Percentiles rank a stretch among this genome's conserved stretches.
Conservation (phyloP, 2,797 vertebrate species). For the Borostomias antarcticus region DNA sequence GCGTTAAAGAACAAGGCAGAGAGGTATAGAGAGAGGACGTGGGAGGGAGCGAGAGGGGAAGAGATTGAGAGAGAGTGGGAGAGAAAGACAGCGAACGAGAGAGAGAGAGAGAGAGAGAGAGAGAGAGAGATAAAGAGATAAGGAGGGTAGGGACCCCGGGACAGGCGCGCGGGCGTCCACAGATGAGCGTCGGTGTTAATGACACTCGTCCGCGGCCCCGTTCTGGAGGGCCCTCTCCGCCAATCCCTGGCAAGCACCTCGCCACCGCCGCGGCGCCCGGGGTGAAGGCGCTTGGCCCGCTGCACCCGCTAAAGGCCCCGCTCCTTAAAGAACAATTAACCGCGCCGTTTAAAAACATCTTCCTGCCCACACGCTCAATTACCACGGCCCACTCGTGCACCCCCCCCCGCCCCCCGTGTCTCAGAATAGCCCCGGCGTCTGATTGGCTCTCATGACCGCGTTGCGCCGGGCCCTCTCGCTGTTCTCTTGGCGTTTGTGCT, state of each 20-base stretch:
- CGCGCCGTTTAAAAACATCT: conserved; percentile 73
- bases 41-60: neutral
- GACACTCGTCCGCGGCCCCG: conserved; percentile 44
- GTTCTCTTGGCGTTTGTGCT: conserved; percentile 42
- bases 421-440: conserved; percentile 56
- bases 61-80: neutral
- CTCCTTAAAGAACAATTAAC: conserved; percentile 83
- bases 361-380: conserved; percentile 79
- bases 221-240: conserved; percentile 45
- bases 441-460: conserved; percentile 55
- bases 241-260: conserved; percentile 46
- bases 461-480: conserved; percentile 39
- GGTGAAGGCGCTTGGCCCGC: conserved; percentile 49
- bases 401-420: conserved; percentile 64
- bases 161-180: conserved; percentile 37
- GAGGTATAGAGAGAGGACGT: neutral
- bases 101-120: neutral
- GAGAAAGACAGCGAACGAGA: neutral
- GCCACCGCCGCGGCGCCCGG: conserved; percentile 48
- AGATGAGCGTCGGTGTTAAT: conserved; percentile 38
- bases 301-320: conserved; percentile 59
- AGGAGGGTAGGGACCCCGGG: neutral
- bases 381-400: conserved; percentile 74
- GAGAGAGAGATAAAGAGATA: neutral
- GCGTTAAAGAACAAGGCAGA: neutral